These are phyloP conservation scores for Diarsia brunnea DNA, from an alignment of 2,888 invertebrate species.

Conservation along the genomic window DNA sequence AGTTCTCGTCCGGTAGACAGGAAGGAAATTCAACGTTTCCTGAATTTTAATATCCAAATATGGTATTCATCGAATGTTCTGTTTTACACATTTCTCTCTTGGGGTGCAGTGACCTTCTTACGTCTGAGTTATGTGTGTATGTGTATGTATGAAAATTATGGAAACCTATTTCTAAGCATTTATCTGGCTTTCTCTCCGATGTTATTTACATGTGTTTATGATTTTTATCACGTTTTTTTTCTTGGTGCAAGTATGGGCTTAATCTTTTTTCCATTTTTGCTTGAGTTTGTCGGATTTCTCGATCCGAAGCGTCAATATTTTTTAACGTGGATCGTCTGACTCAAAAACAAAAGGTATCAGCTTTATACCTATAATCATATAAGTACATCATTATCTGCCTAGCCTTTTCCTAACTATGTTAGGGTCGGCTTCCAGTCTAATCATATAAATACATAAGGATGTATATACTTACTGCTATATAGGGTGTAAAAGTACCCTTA, in stretches of 20 bases:
- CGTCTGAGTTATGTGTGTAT: constrained; percentile 1
- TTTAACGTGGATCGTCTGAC: neutral
- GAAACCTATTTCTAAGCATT: constrained; percentile 35
- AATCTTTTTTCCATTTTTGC: neutral
- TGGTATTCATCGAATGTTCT: constrained; percentile 33
- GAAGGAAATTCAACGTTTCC: constrained; percentile 30
- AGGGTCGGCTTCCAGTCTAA: no score
- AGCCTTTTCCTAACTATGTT: no score
- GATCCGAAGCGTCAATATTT: neutral
- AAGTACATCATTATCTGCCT: no score
- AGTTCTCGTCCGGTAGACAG: constrained; percentile 19
- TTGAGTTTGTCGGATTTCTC: neutral
- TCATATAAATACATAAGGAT: no score
- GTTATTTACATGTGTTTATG: constrained; percentile 27
- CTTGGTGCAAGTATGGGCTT: no score
- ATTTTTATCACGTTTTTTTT: constrained; percentile 20
- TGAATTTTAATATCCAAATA: constrained; percentile 50
- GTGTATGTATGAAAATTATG: constrained; percentile 7
- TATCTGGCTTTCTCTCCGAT: constrained; percentile 15
- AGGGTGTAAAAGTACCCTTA: no score
- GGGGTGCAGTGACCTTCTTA: constrained; percentile 35
- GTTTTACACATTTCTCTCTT: constrained; percentile 25
- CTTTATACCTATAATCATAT: no score
- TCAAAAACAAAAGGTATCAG: neutral
- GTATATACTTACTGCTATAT: no score